phyloP scores from a whole-genome alignment of 30 jellyfish, hydroid and myxozoan genomes.

The Rhopilema esculentum region DNA sequence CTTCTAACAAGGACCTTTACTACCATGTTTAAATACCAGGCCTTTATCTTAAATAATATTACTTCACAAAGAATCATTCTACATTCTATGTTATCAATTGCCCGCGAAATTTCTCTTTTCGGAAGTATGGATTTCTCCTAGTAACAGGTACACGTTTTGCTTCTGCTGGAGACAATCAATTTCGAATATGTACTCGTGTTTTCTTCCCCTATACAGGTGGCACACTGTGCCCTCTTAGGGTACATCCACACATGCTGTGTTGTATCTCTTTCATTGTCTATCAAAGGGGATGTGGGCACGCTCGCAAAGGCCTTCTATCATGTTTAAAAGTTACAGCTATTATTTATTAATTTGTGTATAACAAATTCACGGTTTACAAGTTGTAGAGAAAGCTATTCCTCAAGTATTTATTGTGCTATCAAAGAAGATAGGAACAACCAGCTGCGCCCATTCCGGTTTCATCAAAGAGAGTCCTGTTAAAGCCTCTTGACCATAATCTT shows the following conservation, averaged over 20 bases:
- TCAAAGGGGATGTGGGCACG: neutral
- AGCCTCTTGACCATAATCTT: constrained; percentile 40
- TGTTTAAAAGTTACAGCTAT: neutral
- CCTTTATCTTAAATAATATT: no score
- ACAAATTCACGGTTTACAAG: neutral
- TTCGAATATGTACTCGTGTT: no score
- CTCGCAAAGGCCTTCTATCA: neutral
- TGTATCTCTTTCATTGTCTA: neutral
- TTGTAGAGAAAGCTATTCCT: neutral
- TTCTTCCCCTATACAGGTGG: neutral
- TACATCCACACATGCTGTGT: neutral
- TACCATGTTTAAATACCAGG: no score
- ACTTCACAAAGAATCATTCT: no score
- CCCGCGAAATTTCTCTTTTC: no score
- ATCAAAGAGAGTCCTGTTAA: constrained; percentile 14
- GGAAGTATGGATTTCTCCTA: no score
- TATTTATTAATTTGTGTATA: neutral
- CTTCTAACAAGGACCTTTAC: no score
- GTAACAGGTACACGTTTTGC: no score
- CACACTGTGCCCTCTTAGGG: neutral
- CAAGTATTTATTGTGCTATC: neutral
- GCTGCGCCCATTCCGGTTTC: constrained; percentile 50
- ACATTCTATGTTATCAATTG: no score
- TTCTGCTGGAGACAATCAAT: no score
- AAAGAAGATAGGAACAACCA: neutral